A percentile compares a stretch with the other conserved stretches of the same genome.
Evolutionary conservation across 2,888 invertebrate genomes (phyloP).

Genomic region (Lacanobia oleracea): DNA sequence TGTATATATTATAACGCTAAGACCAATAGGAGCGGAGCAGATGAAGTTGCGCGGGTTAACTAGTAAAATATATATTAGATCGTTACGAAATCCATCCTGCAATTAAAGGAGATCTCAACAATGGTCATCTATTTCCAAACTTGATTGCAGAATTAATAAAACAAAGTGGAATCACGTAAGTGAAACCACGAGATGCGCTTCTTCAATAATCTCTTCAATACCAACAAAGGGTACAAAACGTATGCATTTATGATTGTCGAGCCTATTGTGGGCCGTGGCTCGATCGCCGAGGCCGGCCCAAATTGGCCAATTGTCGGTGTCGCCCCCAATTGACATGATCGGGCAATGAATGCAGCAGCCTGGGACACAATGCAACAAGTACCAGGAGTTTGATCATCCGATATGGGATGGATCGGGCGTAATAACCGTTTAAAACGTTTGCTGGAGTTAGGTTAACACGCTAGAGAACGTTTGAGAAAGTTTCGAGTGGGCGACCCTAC

Average conservation of each 20-base stretch:
- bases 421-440: constrained; percentile 20
- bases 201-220: constrained; percentile 20
- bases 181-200: constrained; percentile 16
- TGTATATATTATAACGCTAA: too few relatives aligned
- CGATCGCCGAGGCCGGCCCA: constrained; percentile 67
- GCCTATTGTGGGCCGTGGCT: constrained; percentile 51
- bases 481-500: constrained; percentile 37
- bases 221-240: constrained; percentile 39
- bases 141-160: constrained; percentile 17
- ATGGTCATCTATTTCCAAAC: not conserved
- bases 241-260: constrained; percentile 50
- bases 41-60: too few relatives aligned
- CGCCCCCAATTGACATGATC: constrained; percentile 80
- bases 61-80: too few relatives aligned
- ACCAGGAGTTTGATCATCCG: constrained; percentile 28
- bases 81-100: not conserved
- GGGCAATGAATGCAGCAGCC: constrained; percentile 64
- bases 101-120: not conserved
- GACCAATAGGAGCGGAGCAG: too few relatives aligned
- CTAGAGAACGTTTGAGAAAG: not conserved
- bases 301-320: constrained; percentile 82
- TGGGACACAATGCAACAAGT: constrained; percentile 53
- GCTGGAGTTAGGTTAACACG: constrained; percentile 1
- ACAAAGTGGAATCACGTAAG: not conserved
- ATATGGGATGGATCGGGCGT: constrained; percentile 13